Conservation (phyloP, 2,888 invertebrate genomes). For the Orthonychiurus folsomi region DNA sequence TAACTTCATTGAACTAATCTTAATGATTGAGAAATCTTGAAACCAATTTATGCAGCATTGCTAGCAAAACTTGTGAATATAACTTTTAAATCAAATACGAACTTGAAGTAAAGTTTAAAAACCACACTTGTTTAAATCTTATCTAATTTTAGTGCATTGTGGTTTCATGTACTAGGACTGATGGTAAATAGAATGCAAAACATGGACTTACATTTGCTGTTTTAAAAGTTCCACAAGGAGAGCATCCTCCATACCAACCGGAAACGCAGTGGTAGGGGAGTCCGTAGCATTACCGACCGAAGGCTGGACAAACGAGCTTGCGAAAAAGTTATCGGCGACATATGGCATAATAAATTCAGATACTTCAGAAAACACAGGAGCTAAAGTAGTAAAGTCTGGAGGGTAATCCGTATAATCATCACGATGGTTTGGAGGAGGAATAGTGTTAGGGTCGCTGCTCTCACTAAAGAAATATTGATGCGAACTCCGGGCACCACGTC, state of each 20-base stretch:
- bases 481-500: conserved; percentile 46
- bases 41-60: too few species aligned
- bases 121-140: too few species aligned
- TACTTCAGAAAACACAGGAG: conserved; percentile 18
- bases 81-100: too few species aligned
- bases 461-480: conserved; percentile 6
- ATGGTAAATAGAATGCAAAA: too few species aligned
- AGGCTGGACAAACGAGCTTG: conserved; percentile 15
- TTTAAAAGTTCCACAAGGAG: conserved; percentile 23
- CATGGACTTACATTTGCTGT: conserved; percentile 38
- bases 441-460: conserved; percentile 7
- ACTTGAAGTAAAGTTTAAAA: too few species aligned
- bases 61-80: too few species aligned
- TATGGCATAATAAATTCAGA: conserved; percentile 39
- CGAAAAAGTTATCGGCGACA: conserved; percentile 17
- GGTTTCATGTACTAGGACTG: too few species aligned
- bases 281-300: conserved; percentile 12
- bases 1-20: too few species aligned
- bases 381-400: conserved; percentile 30
- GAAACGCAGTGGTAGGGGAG: neutral
- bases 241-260: neutral
- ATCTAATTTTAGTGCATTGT: too few species aligned
- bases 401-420: conserved; percentile 34
- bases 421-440: conserved; percentile 2
- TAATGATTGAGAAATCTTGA: too few species aligned